Conservation (phyloP, 1,140 invertebrate genomes). For the Acromyrmex heyeri region DNA sequence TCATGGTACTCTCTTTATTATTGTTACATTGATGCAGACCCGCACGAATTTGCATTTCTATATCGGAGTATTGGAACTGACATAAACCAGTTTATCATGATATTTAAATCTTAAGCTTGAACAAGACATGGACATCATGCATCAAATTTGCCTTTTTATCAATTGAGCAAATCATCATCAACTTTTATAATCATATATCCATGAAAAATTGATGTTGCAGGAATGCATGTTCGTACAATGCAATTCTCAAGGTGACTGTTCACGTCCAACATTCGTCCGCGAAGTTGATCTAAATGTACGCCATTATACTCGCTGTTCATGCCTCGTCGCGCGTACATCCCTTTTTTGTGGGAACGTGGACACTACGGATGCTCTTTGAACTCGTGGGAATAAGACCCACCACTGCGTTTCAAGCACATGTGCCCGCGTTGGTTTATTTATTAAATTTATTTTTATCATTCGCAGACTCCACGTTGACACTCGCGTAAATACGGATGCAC, state of each 20-base stretch:
- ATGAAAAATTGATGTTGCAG: not conserved
- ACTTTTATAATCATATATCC: not conserved
- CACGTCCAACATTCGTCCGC: slow-evolving; percentile 7
- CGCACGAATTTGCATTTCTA: slow-evolving; percentile 28
- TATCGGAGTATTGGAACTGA: not conserved
- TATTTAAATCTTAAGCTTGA: not conserved
- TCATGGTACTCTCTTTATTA: not conserved
- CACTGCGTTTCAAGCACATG: not conserved
- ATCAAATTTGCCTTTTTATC: not conserved
- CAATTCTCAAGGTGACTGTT: slow-evolving; percentile 9
- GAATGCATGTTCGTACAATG: slow-evolving; percentile 7
- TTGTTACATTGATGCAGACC: not conserved
- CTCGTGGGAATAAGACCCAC: slow-evolving; percentile 72
- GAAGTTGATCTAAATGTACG: slow-evolving; percentile 62
- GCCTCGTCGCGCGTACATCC: slow-evolving; percentile 62
- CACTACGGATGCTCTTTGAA: slow-evolving; percentile 67
- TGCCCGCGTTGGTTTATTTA: not conserved
- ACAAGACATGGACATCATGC: too few relatives aligned
- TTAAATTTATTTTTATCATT: slow-evolving; percentile 23
- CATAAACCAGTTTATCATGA: slow-evolving; percentile 24
- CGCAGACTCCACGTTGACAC: not conserved
- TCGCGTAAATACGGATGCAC: not conserved
- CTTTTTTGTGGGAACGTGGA: slow-evolving; percentile 72
- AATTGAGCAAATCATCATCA: not conserved
- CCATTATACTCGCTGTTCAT: slow-evolving; percentile 69